Conservation (phyloP, 2,113 vertebrate species). For the Pitta sordida region DNA sequence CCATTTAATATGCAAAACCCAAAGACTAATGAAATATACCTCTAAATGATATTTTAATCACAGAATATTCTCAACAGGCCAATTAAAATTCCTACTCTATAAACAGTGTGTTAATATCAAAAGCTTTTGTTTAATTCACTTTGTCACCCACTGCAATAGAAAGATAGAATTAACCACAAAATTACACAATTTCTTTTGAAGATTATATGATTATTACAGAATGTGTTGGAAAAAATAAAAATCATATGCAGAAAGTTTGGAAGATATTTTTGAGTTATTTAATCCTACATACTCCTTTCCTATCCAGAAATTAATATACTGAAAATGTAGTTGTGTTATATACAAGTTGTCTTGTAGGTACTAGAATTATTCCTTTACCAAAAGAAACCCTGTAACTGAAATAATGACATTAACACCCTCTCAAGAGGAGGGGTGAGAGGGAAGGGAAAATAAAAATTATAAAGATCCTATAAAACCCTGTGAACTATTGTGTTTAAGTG, state of each 20-base stretch:
- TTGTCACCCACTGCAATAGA: not conserved
- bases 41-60: not conserved
- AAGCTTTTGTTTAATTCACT: not conserved
- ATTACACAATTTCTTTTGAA: not conserved
- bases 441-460: not conserved
- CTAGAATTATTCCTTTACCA: not conserved
- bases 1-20: not conserved
- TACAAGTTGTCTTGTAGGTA: not conserved
- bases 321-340: not conserved
- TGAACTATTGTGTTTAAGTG: not conserved
- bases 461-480: not conserved
- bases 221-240: not conserved
- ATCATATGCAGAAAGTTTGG: not conserved
- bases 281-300: not conserved
- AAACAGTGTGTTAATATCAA: not conserved
- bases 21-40: not conserved
- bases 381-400: not conserved
- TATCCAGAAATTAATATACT: not conserved
- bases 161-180: not conserved
- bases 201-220: not conserved
- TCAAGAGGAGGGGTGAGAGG: accelerated
- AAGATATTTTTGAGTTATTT: not conserved
- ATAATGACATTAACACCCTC: not conserved
- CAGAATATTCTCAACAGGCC: not conserved
- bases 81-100: not conserved